Base-by-base conservation (phyloP, 35 echinoderm and acorn worm genomes). In the Nesometra sesokonis region DNA sequence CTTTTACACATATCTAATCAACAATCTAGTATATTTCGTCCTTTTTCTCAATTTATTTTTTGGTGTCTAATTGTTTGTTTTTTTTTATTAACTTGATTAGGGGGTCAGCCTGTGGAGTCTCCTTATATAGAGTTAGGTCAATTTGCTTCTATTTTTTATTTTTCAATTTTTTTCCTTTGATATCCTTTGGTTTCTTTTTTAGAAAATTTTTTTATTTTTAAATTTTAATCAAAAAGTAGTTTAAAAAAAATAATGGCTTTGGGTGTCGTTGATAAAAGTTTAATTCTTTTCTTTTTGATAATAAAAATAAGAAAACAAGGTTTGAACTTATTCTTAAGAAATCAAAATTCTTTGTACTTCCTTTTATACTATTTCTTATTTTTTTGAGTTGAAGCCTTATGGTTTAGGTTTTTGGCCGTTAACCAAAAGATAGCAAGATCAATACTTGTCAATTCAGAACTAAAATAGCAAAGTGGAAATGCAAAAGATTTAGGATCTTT, bases 231-330 rank as follows among this genome's bases (percentile, higher is more conserved):
- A 43, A 88, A 43, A 79, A 85, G 77, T 93, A 93, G 86, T 88
- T 85, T 88, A 93, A 93, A 33, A 85, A 93, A 88, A 88, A 88
- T 81, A 32, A 88, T 83, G 78, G 82, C 81, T 36, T 91, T 91
- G 86, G 90, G 87, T 46, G 86, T 87, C 78, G 78, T 87, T 31
- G 82, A 81, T 37, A 82, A 35, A 80, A 87, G 90, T 91, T 87
- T 85, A 52, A 84, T 39, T 82, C 90, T 87, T 80, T 35, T 78
- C 47, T 87, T 82, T 57, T 86, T 87, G 87, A 39, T 77, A 80
- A n/a, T n/a, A 85, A 38, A 77, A 79, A 36, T 78, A 84, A 35
- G 77, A 78, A 81, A 85, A 27, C 85, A n/a, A 81, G 23, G 81
- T 82, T 78, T 85, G 39, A 32, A 78, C 43, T 76, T 35, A 32